These are phyloP conservation scores for Strix uralensis DNA, from an alignment of 2,113 vertebrate species.

Conservation along the genomic window DNA sequence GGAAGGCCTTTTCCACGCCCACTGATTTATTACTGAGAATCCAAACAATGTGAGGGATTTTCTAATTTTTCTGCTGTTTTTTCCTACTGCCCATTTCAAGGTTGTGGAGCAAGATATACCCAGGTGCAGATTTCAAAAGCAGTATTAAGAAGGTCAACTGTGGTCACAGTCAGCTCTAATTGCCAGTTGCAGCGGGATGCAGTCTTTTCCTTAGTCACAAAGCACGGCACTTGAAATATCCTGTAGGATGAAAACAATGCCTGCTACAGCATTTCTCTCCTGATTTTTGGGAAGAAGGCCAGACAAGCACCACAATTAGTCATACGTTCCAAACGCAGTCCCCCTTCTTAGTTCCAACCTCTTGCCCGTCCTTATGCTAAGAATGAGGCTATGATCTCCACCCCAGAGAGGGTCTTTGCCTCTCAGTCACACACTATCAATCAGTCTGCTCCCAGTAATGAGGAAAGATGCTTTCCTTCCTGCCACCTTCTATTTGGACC, in stretches of 20 bases:
- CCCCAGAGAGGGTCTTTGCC: neutral
- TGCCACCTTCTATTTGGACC: constrained; percentile 31
- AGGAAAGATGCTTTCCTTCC: constrained; percentile 43
- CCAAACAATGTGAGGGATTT: neutral
- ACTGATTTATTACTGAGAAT: neutral
- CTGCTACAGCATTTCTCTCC: neutral
- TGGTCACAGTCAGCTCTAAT: neutral
- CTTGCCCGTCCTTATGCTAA: neutral
- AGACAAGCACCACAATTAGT: neutral
- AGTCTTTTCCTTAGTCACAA: neutral
- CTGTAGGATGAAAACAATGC: neutral
- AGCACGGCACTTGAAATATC: neutral
- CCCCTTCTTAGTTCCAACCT: neutral
- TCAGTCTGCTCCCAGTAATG: constrained; percentile 3
- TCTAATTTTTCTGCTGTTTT: neutral
- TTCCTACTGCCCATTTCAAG: neutral
- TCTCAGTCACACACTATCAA: neutral
- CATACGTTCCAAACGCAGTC: neutral
- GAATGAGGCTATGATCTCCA: neutral
- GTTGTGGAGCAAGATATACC: neutral
- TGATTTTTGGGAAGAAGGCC: constrained; percentile 10
- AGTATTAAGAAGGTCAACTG: neutral
- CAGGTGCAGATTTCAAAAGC: neutral
- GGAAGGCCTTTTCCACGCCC: neutral
- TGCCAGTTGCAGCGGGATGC: neutral